Percentiles rank a stretch among this genome's conserved stretches.
Conservation (phyloP, 2,113 vertebrate species). For the Diadophis punctatus region DNA sequence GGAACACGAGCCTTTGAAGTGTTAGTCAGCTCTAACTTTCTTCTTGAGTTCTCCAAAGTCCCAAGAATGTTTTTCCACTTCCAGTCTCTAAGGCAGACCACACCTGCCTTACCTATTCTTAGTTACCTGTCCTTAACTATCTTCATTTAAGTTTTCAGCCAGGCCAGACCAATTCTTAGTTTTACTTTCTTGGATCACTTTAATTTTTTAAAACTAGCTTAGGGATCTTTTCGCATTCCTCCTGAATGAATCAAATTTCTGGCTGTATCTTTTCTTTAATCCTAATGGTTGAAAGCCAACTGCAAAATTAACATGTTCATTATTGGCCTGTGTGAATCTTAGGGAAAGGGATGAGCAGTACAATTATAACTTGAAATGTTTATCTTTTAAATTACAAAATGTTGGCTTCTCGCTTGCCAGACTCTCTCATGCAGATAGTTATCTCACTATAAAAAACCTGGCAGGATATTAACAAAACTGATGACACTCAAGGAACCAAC, state of each 20-base stretch:
- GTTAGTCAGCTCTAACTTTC: background rate
- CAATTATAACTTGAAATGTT: conserved; percentile 26
- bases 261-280: background rate
- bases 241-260: background rate
- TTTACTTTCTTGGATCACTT: background rate
- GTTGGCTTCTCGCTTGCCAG: conserved; percentile 18
- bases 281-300: background rate
- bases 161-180: background rate
- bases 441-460: conserved; percentile 19
- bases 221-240: background rate
- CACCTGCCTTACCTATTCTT: background rate
- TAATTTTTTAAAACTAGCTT: background rate
- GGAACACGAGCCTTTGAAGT: background rate
- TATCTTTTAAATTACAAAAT: conserved; percentile 24
- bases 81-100: background rate
- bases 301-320: conserved; percentile 18
- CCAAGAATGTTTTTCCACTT: background rate
- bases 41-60: background rate
- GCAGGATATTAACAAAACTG: background rate
- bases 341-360: background rate
- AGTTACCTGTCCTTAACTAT: background rate
- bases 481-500: conserved; percentile 1
- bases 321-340: conserved; percentile 12
- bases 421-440: background rate
- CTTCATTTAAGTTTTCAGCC: background rate